These are phyloP conservation scores for Stegophylla sp. DNA, from an alignment of 2,888 invertebrate genomes.

Conservation along the genomic window DNA sequence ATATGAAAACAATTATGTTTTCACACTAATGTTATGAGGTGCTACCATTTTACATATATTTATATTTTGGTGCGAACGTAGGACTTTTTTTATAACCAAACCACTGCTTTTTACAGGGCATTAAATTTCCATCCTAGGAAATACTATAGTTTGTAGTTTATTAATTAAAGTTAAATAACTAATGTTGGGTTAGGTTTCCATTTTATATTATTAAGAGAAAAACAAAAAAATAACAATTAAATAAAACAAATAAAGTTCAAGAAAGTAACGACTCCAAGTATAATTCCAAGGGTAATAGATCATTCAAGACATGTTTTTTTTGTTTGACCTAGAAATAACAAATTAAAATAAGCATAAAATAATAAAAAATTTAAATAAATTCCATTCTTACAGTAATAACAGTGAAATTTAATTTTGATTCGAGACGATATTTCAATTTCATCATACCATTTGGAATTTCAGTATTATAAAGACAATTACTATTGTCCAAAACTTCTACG, in stretches of 20 bases:
- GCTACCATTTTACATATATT: no score
- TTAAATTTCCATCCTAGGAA: no score
- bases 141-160: no score
- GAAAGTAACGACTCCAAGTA: constrained; percentile 27
- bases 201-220: no score
- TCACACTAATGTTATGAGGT: no score
- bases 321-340: constrained; percentile 33
- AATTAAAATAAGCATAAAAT: not conserved
- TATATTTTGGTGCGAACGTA: no score
- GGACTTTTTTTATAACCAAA: no score
- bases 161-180: no score
- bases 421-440: constrained; percentile 52
- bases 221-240: no score
- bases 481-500: constrained; percentile 49
- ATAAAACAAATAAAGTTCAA: not conserved
- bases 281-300: not conserved
- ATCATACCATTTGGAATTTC: constrained; percentile 48
- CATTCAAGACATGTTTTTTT: not conserved
- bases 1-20: no score
- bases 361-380: not conserved
- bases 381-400: constrained; percentile 30
- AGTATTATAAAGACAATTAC: constrained; percentile 38
- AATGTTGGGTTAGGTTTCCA: no score
- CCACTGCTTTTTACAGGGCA: no score
- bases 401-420: constrained; percentile 38